Evolutionary conservation across 2,888 invertebrate species (phyloP).

Genomic region (Caenorhabditis drosophilae): DNA sequence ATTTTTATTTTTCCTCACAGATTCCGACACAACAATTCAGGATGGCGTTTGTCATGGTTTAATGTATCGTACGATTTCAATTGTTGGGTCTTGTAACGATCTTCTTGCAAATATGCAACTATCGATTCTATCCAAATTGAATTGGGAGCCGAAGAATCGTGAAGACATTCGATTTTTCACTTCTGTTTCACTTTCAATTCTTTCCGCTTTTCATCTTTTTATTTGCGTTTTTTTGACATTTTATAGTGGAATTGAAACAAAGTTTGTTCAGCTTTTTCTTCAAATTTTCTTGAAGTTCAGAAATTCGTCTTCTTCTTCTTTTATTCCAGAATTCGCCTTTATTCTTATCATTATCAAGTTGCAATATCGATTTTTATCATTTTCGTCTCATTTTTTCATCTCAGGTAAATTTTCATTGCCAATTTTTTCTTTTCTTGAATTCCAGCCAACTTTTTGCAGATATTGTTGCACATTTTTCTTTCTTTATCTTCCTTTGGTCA

Average conservation of each 20-base stretch:
- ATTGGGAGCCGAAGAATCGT: slow-evolving; percentile 40
- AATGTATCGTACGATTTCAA: slow-evolving; percentile 42
- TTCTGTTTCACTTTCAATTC: slow-evolving; percentile 39
- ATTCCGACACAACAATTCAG: slow-evolving; percentile 34
- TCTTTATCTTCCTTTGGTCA: slow-evolving; percentile 40
- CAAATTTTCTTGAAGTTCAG: slow-evolving; percentile 8
- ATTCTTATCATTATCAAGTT: slow-evolving; percentile 50
- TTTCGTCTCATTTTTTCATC: slow-evolving; percentile 37
- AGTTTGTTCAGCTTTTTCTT: slow-evolving; percentile 26
- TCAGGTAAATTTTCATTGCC: slow-evolving; percentile 8
- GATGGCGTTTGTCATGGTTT: slow-evolving; percentile 54
- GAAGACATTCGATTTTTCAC: slow-evolving; percentile 36
- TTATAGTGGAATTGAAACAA: slow-evolving; percentile 52
- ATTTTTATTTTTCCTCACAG: slow-evolving; percentile 13
- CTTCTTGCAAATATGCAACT: slow-evolving; percentile 40
- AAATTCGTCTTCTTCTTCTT: not conserved
- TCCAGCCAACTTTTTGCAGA: slow-evolving; percentile 3
- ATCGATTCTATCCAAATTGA: slow-evolving; percentile 43
- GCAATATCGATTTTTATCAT: slow-evolving; percentile 43
- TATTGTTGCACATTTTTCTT: slow-evolving; percentile 57
- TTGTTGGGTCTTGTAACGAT: slow-evolving; percentile 43
- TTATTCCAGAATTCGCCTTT: slow-evolving; percentile 50
- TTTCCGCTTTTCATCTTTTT: slow-evolving; percentile 43
- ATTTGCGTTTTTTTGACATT: slow-evolving; percentile 46
- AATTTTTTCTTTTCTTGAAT: not conserved